These are phyloP conservation scores for Momotus momota DNA, from an alignment of 2,797 vertebrate genomes.

Conservation along the genomic window DNA sequence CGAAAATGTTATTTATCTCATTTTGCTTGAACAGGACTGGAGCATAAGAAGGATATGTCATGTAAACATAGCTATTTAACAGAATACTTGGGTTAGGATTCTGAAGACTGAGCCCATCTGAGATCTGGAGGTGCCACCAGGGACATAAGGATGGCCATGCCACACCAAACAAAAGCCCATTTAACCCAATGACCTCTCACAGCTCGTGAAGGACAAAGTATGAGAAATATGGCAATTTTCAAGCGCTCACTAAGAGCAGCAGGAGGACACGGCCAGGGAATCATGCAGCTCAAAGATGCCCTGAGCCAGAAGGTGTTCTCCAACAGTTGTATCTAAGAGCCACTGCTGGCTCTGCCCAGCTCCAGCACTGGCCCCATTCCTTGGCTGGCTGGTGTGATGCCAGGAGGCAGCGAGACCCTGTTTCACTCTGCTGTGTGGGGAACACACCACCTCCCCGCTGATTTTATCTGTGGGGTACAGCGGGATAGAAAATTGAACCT, in stretches of 20 bases:
- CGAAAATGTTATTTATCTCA: background rate
- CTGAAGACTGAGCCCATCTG: background rate
- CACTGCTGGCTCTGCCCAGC: background rate
- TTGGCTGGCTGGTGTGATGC: background rate
- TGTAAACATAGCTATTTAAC: background rate
- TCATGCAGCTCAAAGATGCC: background rate
- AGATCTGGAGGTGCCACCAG: background rate
- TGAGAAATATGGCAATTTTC: background rate
- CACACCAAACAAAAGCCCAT: background rate
- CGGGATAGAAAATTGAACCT: background rate
- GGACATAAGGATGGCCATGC: background rate
- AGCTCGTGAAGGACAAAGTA: background rate
- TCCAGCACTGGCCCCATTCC: background rate
- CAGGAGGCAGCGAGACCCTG: rapidly evolving
- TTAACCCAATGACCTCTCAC: background rate
- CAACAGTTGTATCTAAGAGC: background rate
- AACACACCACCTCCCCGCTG: background rate
- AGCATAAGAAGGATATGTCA: background rate
- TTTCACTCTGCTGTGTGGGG: background rate
- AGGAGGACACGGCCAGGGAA: background rate
- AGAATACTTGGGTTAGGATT: background rate
- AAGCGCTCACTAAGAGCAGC: background rate
- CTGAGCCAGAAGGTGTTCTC: background rate
- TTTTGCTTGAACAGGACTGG: background rate
- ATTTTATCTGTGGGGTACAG: rapidly evolving